Evolutionary conservation across 2,113 vertebrate species (phyloP).

Genomic region (Pongo abelii): DNA sequence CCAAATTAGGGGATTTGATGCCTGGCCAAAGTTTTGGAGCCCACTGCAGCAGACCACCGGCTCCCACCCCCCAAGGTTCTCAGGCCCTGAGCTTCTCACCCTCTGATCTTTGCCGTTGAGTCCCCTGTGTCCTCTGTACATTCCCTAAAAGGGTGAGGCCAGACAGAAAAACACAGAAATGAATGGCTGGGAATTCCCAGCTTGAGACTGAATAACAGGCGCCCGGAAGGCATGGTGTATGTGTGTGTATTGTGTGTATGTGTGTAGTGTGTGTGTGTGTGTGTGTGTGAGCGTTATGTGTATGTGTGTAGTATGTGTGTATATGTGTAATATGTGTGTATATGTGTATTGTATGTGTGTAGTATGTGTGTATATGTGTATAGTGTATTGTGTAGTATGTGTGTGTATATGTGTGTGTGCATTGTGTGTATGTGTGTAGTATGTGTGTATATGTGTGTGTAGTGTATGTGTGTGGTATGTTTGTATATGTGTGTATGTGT

Average conservation of each 20-base stretch:
- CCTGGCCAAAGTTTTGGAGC: neutral
- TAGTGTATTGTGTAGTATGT: neutral
- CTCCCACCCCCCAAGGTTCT: no score
- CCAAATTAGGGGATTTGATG: neutral
- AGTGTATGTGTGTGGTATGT: neutral
- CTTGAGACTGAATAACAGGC: neutral
- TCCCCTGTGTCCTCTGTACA: neutral
- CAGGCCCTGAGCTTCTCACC: neutral
- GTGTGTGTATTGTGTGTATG: neutral
- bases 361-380: no score
- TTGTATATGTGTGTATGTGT: no score
- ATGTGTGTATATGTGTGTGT: neutral
- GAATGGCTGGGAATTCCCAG: conserved; percentile 68
- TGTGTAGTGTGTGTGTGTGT: neutral
- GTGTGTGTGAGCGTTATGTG: neutral
- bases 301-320: neutral
- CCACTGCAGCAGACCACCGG: neutral
- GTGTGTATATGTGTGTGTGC: neutral
- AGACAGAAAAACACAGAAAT: conserved; percentile 43
- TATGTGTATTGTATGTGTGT: neutral
- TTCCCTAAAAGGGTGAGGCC: conserved; percentile 57
- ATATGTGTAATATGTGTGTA: neutral
- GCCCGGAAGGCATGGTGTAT: neutral
- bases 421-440: neutral
- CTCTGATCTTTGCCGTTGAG: neutral